Base-by-base conservation (phyloP, 64 coral and sea anemone species). In the Cladopsammia gracilis region DNA sequence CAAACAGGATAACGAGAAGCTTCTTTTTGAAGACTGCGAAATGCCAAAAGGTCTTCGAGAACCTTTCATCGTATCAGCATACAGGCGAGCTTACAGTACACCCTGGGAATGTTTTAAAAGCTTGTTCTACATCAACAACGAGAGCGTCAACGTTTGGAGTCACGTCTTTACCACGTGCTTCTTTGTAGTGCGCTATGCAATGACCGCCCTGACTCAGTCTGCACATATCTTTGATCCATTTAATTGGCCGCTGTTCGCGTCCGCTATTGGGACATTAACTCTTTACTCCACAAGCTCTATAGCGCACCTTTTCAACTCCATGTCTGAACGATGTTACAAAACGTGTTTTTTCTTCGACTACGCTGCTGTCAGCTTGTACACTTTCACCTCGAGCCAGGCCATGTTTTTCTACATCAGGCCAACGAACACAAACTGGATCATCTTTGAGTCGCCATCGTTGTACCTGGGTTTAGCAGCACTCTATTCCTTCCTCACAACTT, bases 301-400 rank as follows among this genome's bases (percentile, higher is more conserved):
- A 43, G 64, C 91, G 5, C 91, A 93, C 64, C 47, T 78, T 24
- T 87, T 93, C 26, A 77, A 85, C 74, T 87, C 82, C 19, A 93
- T 87, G 61, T 93, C 91, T 13, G 72, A 75, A 7, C 50, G 61
- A 8, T 59, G 24, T 7, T 92, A 92, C 57, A 82, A 92, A 8
- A 78, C 73, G 1, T 92, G 90, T 26, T 92, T 65, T 43, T 92
- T 92, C 61, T 86, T 85, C 51, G 90, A 93, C 59, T 93, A 93
- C 57, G 82, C 91, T 54, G 56, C 80, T 2, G 76, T 93, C 10
- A 93, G 91, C 66, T 54, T 87, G 51, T 75, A 60, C 25, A 66
- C 82, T 10, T 93, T 93, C n/a, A 87, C 82, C 4, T 77, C 79
- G 1, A 22, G 70, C 3, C 91, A 93, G 60, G 91, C 70, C 9